Evolutionary conservation across 2,113 vertebrate genomes (phyloP).

Genomic region (Picathartes gymnocephalus): DNA sequence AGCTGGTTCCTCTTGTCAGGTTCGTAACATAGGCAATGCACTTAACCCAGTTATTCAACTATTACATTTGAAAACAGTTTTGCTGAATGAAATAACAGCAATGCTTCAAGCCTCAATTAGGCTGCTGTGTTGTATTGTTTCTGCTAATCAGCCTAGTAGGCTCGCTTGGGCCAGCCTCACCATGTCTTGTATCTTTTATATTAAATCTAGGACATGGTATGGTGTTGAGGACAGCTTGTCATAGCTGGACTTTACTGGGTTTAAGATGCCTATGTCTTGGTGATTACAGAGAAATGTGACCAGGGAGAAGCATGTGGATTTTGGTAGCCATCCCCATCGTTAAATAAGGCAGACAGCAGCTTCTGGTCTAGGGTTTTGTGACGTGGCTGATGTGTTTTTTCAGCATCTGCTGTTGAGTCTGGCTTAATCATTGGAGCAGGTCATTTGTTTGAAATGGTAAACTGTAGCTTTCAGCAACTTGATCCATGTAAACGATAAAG

Average conservation of each 20-base stretch:
- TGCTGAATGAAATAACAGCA: background rate
- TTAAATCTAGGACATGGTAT: background rate
- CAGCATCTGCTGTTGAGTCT: background rate
- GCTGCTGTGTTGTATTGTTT: background rate
- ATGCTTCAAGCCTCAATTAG: background rate
- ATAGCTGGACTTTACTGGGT: background rate
- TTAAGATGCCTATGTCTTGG: background rate
- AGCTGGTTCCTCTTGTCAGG: background rate
- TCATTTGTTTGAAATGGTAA: conserved; percentile 21
- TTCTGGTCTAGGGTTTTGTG: background rate
- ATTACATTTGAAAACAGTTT: background rate
- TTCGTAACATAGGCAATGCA: background rate
- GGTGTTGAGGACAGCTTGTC: background rate
- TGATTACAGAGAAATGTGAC: background rate
- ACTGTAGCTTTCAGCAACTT: conserved; percentile 2
- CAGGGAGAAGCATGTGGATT: background rate
- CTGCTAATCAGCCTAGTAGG: conserved; percentile 4
- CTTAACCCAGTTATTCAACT: conserved; percentile 7
- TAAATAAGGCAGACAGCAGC: conserved; percentile 5
- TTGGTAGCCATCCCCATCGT: background rate
- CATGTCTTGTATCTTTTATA: background rate
- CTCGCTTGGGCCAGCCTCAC: background rate
- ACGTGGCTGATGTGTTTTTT: background rate
- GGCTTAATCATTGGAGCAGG: background rate
- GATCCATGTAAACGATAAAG: background rate